phyloP scores from a whole-genome alignment of 1,140 invertebrate genomes.

The Papilio xuthus region DNA sequence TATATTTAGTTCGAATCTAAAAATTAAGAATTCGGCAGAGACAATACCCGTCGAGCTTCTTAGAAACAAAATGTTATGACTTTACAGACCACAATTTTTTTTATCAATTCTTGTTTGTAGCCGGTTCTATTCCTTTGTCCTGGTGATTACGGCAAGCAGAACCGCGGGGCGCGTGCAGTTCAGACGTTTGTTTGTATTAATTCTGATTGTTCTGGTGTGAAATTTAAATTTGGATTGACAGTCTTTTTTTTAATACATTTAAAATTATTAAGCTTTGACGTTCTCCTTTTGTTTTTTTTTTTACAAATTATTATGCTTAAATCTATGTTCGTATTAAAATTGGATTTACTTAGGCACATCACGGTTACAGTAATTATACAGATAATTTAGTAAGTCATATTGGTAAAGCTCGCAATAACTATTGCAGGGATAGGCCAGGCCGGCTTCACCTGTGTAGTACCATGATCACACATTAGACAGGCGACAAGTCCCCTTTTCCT shows the following conservation, averaged over 20 bases:
- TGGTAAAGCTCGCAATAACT: too few species aligned
- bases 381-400: too few species aligned
- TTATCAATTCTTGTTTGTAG: conserved; percentile 38
- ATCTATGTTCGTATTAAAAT: too few species aligned
- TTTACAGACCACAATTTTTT: conserved; percentile 55
- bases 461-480: too few species aligned
- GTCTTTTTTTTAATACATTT: conserved; percentile 3
- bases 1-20: conserved; percentile 43
- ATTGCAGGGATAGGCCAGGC: too few species aligned
- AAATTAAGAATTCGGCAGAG: conserved; percentile 59
- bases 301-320: too few species aligned
- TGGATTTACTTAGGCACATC: too few species aligned
- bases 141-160: conserved; percentile 48
- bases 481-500: too few species aligned
- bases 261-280: neutral
- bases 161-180: conserved; percentile 42
- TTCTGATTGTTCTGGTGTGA: conserved; percentile 41
- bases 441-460: too few species aligned
- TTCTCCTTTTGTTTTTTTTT: neutral
- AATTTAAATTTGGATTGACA: conserved; percentile 45
- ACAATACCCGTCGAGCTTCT: conserved; percentile 58
- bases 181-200: conserved; percentile 37
- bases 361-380: too few species aligned
- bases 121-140: conserved; percentile 48
- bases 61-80: conserved; percentile 67